Evolutionary conservation across 1,140 invertebrate genomes (phyloP).

Genomic region (Adelges cooleyi): DNA sequence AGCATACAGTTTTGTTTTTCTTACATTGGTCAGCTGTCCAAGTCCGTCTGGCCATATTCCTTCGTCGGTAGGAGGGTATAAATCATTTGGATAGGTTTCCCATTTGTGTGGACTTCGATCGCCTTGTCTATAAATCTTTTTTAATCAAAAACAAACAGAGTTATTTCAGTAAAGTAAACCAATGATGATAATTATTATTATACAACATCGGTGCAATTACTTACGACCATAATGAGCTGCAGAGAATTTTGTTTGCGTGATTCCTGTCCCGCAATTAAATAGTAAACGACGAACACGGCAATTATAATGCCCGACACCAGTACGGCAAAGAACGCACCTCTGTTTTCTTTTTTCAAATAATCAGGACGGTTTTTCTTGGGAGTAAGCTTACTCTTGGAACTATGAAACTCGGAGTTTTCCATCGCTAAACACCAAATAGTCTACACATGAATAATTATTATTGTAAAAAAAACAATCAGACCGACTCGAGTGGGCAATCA

Average conservation of each 20-base stretch:
- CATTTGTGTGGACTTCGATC: constrained; percentile 19
- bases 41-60: constrained; percentile 27
- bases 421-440: too few species aligned
- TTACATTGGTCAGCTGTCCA: constrained; percentile 29
- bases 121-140: constrained; percentile 29
- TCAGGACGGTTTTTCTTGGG: neutral
- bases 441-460: too few species aligned
- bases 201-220: neutral
- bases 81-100: constrained; percentile 29
- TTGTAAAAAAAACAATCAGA: too few species aligned
- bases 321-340: neutral
- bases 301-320: neutral
- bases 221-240: constrained; percentile 10
- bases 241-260: constrained; percentile 21
- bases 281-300: neutral
- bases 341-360: neutral
- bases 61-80: constrained; percentile 5
- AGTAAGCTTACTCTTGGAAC: too few species aligned
- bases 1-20: too few species aligned
- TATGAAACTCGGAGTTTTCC: too few species aligned
- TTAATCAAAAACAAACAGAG: neutral
- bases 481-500: too few species aligned
- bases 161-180: too few species aligned
- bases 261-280: constrained; percentile 9
- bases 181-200: neutral